These are phyloP conservation scores for Teinopalpus imperialis DNA, from an alignment of 2,888 invertebrate genomes.

Conservation along the genomic window DNA sequence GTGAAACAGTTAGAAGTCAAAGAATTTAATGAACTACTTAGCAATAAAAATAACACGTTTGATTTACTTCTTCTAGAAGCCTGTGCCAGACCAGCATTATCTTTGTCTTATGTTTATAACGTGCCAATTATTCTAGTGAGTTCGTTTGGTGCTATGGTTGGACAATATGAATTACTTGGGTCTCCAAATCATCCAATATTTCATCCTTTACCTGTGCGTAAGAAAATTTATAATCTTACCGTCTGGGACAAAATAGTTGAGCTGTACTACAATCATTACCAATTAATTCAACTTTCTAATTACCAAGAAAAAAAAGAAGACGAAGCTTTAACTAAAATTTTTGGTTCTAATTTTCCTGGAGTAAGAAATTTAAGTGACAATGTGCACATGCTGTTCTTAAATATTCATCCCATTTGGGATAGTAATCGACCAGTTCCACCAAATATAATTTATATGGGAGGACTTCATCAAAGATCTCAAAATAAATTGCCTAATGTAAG, in stretches of 20 bases:
- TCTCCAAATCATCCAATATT: slow-evolving; percentile 41
- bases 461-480: slow-evolving; percentile 35
- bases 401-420: slow-evolving; percentile 40
- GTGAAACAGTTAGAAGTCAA: slow-evolving; percentile 29
- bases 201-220: slow-evolving; percentile 31
- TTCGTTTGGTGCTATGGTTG: slow-evolving; percentile 39
- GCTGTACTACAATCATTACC: slow-evolving; percentile 26
- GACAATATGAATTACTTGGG: slow-evolving; percentile 37
- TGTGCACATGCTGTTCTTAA: slow-evolving; percentile 46
- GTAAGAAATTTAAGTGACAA: slow-evolving; percentile 28
- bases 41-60: slow-evolving; percentile 32
- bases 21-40: slow-evolving; percentile 30
- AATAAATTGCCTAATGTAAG: slow-evolving; percentile 51
- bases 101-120: slow-evolving; percentile 42
- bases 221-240: slow-evolving; percentile 32
- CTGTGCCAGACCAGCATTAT: slow-evolving; percentile 34
- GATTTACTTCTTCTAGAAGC: slow-evolving; percentile 51
- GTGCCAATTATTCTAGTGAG: slow-evolving; percentile 50
- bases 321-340: slow-evolving; percentile 27
- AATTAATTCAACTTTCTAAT: slow-evolving; percentile 6
- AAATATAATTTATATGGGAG: slow-evolving; percentile 40
- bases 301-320: slow-evolving; percentile 27
- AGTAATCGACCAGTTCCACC: slow-evolving; percentile 41
- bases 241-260: slow-evolving; percentile 34
- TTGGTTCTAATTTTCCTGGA: slow-evolving; percentile 33